Base-by-base conservation (phyloP, 2,113 vertebrate genomes). In the Amazona vittata region DNA sequence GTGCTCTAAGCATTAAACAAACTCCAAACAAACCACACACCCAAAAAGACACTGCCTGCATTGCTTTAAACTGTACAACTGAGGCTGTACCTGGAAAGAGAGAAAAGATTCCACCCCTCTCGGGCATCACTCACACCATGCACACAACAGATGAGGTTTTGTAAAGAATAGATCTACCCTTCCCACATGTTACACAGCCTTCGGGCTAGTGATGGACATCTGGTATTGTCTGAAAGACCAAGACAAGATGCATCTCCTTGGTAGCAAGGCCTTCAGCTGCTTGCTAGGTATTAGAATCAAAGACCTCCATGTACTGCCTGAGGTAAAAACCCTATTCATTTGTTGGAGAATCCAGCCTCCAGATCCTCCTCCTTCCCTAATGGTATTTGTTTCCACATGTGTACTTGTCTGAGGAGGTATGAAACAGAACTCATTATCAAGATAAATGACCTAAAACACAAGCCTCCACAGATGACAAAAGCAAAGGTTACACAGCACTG, bases 391-490 rank as follows among this genome's bases (percentile, higher is more conserved):
- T 92, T 76, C 91, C 83, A 62, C 86, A 73, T 68, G 74, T 78
- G 80, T 85, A 81, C 89, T 83, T 78, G 47, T 89, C 78, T 82
- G 86, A 64, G 75, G 89, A 91, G 41, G 65, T 93, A 81, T 64
- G 89, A 70, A 94, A 93, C 93, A 96, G 71, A 95, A 82, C 47
- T 87, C 80, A 73, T 93, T 96, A 82, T 20, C 62, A 89, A 91
- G 93, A 94, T 46, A 93, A 96, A 95, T 37, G 55, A 82, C 83
- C 89, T 78, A 70, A 60, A 84, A 1, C 60, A 75, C 69, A 68
- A 82, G 37, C 37, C 41, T 77, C 31, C 47, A 14, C 60, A 71
- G 86, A 55, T 50, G 55, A 82, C 69, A 68, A 68, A 75, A 91
- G 76, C 59, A 46, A 37, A 15, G n/a, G 67, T 52, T 83, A 25